Percentiles rank a stretch among this genome's conserved stretches.
Conservation (phyloP, 2,113 vertebrate species). For the Varanus komodoensis region DNA sequence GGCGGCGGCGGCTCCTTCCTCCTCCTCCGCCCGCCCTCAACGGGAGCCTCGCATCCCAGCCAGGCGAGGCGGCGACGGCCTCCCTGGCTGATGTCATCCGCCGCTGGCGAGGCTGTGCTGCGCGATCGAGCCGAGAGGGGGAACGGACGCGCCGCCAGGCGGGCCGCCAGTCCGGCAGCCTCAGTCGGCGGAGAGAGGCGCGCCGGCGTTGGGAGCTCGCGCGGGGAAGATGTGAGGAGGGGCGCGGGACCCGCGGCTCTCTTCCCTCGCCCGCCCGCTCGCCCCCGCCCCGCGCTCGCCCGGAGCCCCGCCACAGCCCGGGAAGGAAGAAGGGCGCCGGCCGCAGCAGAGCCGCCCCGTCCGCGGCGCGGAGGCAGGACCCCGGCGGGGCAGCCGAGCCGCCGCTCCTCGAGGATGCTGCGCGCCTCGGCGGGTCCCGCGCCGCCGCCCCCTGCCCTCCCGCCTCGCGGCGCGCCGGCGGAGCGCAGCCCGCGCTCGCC, state of each 20-base stretch:
- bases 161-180: background rate
- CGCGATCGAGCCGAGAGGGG: background rate
- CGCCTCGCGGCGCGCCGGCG: no score
- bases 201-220: background rate
- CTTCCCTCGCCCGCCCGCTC: background rate
- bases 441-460: background rate
- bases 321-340: background rate
- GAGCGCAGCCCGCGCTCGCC: no score
- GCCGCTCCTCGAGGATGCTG: background rate
- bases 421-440: background rate
- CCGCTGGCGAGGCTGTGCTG: conserved; percentile 5
- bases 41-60: background rate
- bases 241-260: background rate
- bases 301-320: background rate
- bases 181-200: background rate
- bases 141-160: background rate
- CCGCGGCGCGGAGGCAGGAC: background rate
- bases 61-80: background rate
- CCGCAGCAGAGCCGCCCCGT: background rate
- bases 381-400: background rate
- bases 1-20: background rate
- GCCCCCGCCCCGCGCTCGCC: no score
- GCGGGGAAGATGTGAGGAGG: background rate
- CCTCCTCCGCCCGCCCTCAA: background rate
- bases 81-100: conserved; percentile 30